Evolutionary conservation across 1,140 invertebrate genomes (phyloP), one percentile per base, ranked within the genome.

Genomic region (Ceratosolen fusciceps): DNA sequence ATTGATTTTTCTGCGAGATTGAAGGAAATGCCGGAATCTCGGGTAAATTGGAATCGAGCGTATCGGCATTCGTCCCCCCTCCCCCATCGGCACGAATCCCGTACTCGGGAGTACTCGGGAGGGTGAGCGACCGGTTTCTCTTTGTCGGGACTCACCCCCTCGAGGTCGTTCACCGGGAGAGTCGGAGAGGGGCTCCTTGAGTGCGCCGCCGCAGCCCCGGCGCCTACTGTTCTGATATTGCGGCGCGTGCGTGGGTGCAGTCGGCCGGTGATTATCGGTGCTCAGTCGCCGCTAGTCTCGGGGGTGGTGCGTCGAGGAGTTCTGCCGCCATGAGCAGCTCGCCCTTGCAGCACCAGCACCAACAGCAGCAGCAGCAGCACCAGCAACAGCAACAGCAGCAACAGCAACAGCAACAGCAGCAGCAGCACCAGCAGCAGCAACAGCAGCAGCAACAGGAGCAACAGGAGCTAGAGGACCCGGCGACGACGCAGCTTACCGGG

Each of bases 161-260:
- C 29, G 54, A 37, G 80, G 80, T 80, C 80, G 77, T 81, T 82
- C 54, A 82, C 80, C 78, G 71, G 24, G 47, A 43, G 12, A 43
- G 12, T 43, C 12, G 49, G 29, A 16, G 49, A n/a, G 49, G 43
- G 26, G 3, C 37, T 31, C 31, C 60, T 5, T 26, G n/a, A 49
- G 0, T 75, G 81, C 80, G 75, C 82, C 73, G 74, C 67, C 74
- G 67, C 67, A 31, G 24, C 31, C 9, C 8, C 16, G 56, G 31
- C 39, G 31, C n/a, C 56, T 24, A 1, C 24, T 67, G 37, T 79
- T 31, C 68, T 85, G 85, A 88, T 87, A 87, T 88, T 87, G 83
- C 80, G 52, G 84, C 86, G 86, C 87, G 80, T 87, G 87, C 86
- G 87, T 84, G 79, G 26, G 39, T 58, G 31, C 54, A 72, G 56